These are phyloP conservation scores for Saccostrea echinata DNA, from an alignment of 1,140 invertebrate species.

Conservation along the genomic window DNA sequence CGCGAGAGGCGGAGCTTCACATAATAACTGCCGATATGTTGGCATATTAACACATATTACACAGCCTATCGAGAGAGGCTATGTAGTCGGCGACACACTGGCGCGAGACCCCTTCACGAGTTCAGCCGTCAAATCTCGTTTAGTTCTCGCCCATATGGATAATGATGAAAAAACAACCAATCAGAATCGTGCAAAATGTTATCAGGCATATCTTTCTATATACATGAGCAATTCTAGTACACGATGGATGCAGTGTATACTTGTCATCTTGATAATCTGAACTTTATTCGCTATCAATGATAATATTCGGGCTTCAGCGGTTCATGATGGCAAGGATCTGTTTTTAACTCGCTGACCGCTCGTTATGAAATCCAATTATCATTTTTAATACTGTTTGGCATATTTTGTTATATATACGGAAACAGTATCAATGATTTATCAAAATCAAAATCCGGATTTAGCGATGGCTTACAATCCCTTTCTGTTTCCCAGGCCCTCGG, in stretches of 20 bases:
- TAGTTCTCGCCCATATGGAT: constrained; percentile 40
- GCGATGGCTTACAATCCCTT: constrained; percentile 83
- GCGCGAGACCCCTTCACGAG: constrained; percentile 45
- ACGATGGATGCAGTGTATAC: constrained; percentile 28
- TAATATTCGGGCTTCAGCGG: constrained; percentile 18
- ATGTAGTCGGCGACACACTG: constrained; percentile 33
- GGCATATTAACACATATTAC: constrained; percentile 45
- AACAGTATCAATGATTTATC: constrained; percentile 59
- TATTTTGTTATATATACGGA: constrained; percentile 38
- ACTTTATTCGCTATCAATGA: constrained; percentile 39
- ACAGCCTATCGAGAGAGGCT: constrained; percentile 22
- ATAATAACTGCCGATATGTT: constrained; percentile 30
- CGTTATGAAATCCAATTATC: constrained; percentile 37
- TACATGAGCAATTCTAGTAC: constrained; percentile 42
- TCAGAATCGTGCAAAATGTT: not conserved
- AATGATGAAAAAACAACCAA: constrained; percentile 39
- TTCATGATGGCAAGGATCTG: not conserved
- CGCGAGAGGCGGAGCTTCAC: constrained; percentile 22
- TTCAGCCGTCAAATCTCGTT: constrained; percentile 41
- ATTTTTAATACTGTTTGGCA: constrained; percentile 17
- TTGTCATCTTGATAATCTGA: constrained; percentile 36
- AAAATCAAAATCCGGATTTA: constrained; percentile 55
- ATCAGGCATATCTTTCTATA: constrained; percentile 33
- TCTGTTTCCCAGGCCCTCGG: constrained; percentile 88
- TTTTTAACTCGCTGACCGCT: constrained; percentile 12